Evolutionary conservation across 2,113 vertebrate species (phyloP).

Genomic region (Hemibagrus wyckioides): DNA sequence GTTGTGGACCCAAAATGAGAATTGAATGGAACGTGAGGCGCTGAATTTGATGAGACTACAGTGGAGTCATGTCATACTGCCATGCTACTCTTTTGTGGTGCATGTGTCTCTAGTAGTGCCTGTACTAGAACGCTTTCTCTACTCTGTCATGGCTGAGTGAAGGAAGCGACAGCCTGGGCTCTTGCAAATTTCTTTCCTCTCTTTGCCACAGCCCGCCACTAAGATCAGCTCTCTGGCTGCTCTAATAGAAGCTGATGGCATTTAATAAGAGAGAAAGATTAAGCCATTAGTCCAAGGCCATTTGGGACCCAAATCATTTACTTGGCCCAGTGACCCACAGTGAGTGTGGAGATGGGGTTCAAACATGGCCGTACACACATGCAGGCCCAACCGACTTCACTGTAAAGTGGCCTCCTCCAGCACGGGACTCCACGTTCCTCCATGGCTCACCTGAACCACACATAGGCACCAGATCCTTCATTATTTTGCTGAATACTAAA

Average conservation of each 20-base stretch:
- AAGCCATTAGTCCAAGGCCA: constrained; percentile 57
- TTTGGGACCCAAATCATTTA: constrained; percentile 59
- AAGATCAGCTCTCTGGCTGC: constrained; percentile 45
- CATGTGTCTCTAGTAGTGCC: neutral
- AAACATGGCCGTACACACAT: constrained; percentile 8
- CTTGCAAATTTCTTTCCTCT: constrained; percentile 49
- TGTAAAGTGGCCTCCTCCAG: neutral
- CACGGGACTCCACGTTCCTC: neutral
- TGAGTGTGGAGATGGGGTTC: constrained; percentile 44
- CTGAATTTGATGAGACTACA: neutral
- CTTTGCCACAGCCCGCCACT: constrained; percentile 41
- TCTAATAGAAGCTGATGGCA: constrained; percentile 59
- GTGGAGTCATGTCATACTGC: neutral
- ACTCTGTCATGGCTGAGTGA: constrained; percentile 40
- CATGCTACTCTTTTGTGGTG: neutral
- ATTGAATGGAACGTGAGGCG: neutral
- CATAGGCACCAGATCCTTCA: neutral
- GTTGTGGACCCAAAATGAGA: constrained; percentile 26
- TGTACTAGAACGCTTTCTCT: constrained; percentile 25
- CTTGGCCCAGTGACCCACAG: constrained; percentile 61
- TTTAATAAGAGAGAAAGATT: constrained; percentile 62
- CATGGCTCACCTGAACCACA: neutral
- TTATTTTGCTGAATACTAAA: neutral
- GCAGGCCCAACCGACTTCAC: neutral
- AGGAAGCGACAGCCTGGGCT: constrained; percentile 32